Evolutionary conservation across 2,113 vertebrate genomes (phyloP), one percentile per base, ranked within the genome.

Genomic region (Neofelis nebulosa): DNA sequence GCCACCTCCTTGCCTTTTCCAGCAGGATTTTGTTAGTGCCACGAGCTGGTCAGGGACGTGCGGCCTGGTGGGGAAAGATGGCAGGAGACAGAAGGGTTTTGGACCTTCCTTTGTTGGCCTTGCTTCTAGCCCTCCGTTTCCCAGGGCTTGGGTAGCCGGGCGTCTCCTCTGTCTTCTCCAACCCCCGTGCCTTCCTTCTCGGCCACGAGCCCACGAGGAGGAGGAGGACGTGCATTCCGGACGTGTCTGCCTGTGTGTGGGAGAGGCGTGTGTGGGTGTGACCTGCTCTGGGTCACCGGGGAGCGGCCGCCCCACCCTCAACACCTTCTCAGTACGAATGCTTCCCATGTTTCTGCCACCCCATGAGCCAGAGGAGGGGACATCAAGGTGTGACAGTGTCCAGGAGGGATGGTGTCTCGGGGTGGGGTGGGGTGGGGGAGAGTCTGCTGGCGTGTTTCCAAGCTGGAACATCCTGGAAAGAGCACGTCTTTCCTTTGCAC

Each of bases 381-480:
- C 12, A 9, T 5, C 29, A 10, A 48, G 1, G 0, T 31, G 25
- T 27, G 11, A 1, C 2, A 1, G 13, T 4, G 33, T n/a, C 7
- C 3, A 0, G 0, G 71, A 0, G 11, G 71, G 61, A 2, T 4
- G 6, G 12, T 0, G 14, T 36, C 25, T 29, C 0, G 0, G 16
- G n/a, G n/a, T n/a, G n/a, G n/a, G n/a, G n/a, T n/a, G n/a, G n/a
- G n/a, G n/a, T n/a, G n/a, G 8, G 38, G 61, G 45, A 61, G 23
- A 19, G 21, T 12, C 9, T 3, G 33, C 23, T 9, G 52, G 18
- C 45, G 21, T 33, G 27, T 31, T 76, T 63, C 36, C 8, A 29
- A 41, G 9, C 18, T 3, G 8, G n/a, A 25, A 29, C 5, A 2
- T 23, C 55, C 13, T 31, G 55, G 61, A 7, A 36, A 13, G 27